A percentile compares a stretch with the other conserved stretches of the same genome.
Evolutionary conservation across 1,140 invertebrate genomes (phyloP).

Genomic region (Brachionus plicatilis): DNA sequence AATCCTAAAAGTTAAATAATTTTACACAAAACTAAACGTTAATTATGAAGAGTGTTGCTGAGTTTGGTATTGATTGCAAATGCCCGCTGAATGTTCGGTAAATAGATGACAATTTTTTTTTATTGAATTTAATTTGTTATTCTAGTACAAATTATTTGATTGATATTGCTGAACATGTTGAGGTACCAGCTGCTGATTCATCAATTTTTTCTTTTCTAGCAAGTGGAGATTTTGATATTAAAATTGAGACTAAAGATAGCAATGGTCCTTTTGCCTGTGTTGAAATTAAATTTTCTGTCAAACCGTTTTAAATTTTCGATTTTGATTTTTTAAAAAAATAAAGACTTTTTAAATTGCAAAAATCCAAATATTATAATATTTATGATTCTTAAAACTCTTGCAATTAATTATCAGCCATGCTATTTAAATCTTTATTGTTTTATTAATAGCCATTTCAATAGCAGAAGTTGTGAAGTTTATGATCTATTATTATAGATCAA

Average conservation of each 20-base stretch:
- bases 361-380: not conserved
- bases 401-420: too few species aligned
- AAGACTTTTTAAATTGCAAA: not conserved
- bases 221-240: slow-evolving; percentile 28
- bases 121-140: not conserved
- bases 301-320: not conserved
- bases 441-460: too few species aligned
- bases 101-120: not conserved
- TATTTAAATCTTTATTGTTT: too few species aligned
- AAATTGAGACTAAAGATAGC: slow-evolving; percentile 22
- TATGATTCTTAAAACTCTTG: too few species aligned
- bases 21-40: not conserved
- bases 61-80: slow-evolving; percentile 16
- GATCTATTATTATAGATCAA: too few species aligned
- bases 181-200: slow-evolving; percentile 23
- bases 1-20: not conserved
- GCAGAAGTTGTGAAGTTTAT: too few species aligned
- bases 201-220: slow-evolving; percentile 31
- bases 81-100: slow-evolving; percentile 32
- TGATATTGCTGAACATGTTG: not conserved
- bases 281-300: slow-evolving; percentile 26
- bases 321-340: not conserved
- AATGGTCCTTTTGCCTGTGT: not conserved
- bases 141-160: not conserved
- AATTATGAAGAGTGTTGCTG: not conserved